Conservation (phyloP, 2,797 vertebrate genomes). For the Coluber constrictor region DNA sequence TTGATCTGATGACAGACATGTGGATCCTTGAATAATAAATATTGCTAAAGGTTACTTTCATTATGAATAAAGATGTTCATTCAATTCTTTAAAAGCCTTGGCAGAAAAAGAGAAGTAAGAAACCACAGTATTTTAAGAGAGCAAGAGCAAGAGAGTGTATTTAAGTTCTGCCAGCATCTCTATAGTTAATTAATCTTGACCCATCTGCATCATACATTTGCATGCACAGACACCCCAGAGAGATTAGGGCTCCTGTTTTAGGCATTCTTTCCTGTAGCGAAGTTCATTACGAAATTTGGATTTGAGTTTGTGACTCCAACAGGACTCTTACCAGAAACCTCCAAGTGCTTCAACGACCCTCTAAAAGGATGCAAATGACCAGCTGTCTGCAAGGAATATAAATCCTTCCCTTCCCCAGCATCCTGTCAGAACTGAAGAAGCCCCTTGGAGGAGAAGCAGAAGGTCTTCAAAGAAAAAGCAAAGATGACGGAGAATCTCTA, state of each 20-base stretch:
- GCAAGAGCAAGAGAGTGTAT: background rate
- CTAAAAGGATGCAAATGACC: too few species aligned
- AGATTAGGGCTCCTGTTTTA: background rate
- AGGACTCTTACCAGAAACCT: background rate
- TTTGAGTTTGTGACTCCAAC: background rate
- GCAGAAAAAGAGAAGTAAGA: background rate
- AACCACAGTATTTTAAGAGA: background rate
- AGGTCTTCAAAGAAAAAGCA: too few species aligned
- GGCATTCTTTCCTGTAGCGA: background rate
- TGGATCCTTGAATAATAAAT: background rate
- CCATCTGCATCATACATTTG: background rate
- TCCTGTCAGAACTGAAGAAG: too few species aligned
- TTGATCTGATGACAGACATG: background rate
- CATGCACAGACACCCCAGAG: too few species aligned
- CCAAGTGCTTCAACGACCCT: too few species aligned
- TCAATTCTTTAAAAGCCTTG: background rate
- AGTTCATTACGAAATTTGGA: background rate
- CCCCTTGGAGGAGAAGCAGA: too few species aligned
- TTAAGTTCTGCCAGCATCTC: background rate
- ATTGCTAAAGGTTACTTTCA: background rate
- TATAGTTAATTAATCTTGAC: background rate
- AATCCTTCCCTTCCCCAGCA: too few species aligned
- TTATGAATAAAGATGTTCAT: background rate
- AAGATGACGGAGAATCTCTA: too few species aligned
- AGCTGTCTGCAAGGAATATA: too few species aligned